Evolutionary conservation across 35 echinoderm and acorn worm genomes (phyloP).

Genomic region (Apostichopus parvimensis): DNA sequence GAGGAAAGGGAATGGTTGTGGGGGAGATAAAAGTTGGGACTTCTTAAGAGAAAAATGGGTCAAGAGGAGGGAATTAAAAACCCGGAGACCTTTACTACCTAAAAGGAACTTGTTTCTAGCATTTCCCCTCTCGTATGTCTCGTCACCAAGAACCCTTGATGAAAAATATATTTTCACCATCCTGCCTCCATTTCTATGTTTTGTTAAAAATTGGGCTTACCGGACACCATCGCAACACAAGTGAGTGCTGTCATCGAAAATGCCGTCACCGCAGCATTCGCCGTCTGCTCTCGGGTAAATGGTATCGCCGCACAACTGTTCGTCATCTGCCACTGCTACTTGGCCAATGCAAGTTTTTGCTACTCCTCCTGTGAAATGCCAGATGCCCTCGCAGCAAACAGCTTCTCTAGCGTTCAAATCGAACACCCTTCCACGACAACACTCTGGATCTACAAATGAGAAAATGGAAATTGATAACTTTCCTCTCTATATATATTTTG

Average conservation of each 20-base stretch:
- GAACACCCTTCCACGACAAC: not conserved
- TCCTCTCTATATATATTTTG: no score
- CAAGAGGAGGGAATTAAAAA: no score
- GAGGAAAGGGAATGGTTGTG: no score
- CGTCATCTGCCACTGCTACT: not conserved
- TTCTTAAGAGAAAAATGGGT: no score
- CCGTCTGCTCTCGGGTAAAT: slow-evolving; percentile 7
- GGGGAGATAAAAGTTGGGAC: no score
- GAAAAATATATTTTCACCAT: no score
- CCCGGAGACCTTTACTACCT: no score
- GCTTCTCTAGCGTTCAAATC: not conserved
- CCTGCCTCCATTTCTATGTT: no score
- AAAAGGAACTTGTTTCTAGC: no score
- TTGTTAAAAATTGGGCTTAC: not conserved
- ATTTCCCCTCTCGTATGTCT: no score
- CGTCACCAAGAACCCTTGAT: no score
- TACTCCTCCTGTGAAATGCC: not conserved
- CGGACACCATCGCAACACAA: slow-evolving; percentile 34
- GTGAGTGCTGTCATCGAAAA: not conserved
- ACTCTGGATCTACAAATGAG: not conserved
- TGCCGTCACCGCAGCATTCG: not conserved
- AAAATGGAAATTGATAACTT: no score
- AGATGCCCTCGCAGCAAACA: slow-evolving; percentile 17
- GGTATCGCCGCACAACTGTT: slow-evolving; percentile 37
- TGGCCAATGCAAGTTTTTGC: slow-evolving; percentile 10